These are phyloP conservation scores for Chrysocyon brachyurus DNA, from an alignment of 2,797 vertebrate species.

Conservation along the genomic window DNA sequence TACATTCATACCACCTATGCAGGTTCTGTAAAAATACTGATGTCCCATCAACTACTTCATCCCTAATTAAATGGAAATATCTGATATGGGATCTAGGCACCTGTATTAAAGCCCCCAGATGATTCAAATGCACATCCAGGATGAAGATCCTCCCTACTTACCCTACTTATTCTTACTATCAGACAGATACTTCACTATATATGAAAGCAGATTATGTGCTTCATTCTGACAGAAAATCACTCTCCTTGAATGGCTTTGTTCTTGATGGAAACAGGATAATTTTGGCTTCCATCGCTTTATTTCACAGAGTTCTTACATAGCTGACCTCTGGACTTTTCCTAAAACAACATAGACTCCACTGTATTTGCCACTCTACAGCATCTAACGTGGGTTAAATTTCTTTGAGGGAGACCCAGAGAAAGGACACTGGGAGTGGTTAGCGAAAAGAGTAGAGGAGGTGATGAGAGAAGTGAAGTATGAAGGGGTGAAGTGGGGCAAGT, in stretches of 20 bases:
- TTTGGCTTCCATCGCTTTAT: conserved; percentile 5
- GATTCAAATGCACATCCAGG: neutral
- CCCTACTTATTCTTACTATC: neutral
- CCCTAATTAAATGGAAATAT: neutral
- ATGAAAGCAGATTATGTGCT: neutral
- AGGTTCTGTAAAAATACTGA: neutral
- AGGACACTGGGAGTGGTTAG: neutral
- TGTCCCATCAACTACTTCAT: neutral
- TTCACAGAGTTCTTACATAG: neutral
- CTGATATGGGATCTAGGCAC: neutral
- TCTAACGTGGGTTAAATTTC: neutral
- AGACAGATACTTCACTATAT: neutral
- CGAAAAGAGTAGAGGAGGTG: neutral
- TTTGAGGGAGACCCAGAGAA: neutral
- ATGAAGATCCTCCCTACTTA: neutral
- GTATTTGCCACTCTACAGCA: fast-evolving
- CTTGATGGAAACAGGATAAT: neutral
- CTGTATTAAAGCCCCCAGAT: neutral
- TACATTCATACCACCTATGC: neutral
- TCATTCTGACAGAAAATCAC: neutral
- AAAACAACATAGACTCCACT: neutral
- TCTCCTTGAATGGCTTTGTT: neutral
- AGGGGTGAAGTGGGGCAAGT: neutral
- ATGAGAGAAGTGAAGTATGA: neutral
- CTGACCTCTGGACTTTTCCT: neutral